Evolutionary conservation across 2,797 vertebrate species (phyloP).

Genomic region (Pitangus sulphuratus): DNA sequence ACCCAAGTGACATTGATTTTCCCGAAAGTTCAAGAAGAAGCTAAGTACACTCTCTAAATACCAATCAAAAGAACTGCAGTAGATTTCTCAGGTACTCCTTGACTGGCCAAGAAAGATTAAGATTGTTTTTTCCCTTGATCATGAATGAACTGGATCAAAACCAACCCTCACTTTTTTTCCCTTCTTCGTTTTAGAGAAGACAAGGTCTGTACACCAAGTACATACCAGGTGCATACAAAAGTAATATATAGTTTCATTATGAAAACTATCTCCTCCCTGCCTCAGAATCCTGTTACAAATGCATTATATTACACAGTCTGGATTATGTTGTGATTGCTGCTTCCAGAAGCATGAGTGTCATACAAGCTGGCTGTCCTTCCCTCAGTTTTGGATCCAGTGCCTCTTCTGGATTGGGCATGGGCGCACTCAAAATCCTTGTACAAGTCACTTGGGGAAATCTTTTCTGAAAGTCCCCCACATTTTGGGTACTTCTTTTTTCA

Average conservation of each 20-base stretch:
- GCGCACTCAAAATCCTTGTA: conserved; percentile 12
- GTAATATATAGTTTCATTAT: conserved; percentile 13
- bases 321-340: background rate
- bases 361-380: background rate
- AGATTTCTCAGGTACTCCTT: rapidly evolving
- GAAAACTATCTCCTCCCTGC: conserved; percentile 13
- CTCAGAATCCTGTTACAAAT: background rate
- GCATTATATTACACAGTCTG: background rate
- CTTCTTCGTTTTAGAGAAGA: background rate
- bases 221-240: conserved; percentile 3
- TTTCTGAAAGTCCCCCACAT: conserved; percentile 49
- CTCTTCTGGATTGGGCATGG: background rate
- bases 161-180: background rate
- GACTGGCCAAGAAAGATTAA: background rate
- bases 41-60: background rate
- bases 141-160: background rate
- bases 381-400: background rate
- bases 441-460: conserved; percentile 10
- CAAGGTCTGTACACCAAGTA: background rate
- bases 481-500: conserved; percentile 42
- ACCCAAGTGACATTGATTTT: background rate
- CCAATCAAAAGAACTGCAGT: background rate
- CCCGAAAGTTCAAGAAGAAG: background rate
- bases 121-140: background rate
- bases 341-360: background rate